Evolutionary conservation across 2,888 invertebrate genomes (phyloP).

Genomic region (Scaptomyza flava): DNA sequence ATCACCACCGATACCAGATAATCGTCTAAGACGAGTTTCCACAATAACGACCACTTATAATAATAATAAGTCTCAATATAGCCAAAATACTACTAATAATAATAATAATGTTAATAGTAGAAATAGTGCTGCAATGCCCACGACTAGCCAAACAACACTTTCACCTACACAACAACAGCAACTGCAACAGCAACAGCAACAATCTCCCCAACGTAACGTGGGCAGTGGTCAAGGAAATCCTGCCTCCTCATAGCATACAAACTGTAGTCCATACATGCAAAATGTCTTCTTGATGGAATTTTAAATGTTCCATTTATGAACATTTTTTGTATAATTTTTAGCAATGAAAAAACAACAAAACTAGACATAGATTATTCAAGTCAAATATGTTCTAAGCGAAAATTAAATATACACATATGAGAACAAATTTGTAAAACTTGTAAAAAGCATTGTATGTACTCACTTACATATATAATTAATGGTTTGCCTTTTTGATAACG

Average conservation of each 20-base stretch:
- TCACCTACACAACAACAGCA: conserved; percentile 55
- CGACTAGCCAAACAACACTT: conserved; percentile 55
- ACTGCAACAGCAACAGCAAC: conserved; percentile 41
- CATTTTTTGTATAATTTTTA: conserved; percentile 64
- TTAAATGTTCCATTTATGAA: conserved; percentile 54
- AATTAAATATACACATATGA: conserved; percentile 21
- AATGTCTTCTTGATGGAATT: conserved; percentile 77
- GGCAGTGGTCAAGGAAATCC: conserved; percentile 41
- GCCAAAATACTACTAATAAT: conserved; percentile 70
- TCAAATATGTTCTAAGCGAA: conserved; percentile 29
- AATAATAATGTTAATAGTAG: conserved; percentile 49
- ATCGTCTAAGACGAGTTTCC: conserved; percentile 76
- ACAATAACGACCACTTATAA: conserved; percentile 67
- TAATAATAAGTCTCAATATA: conserved; percentile 70
- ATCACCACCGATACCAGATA: conserved; percentile 77
- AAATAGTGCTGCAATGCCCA: conserved; percentile 46
- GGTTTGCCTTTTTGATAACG: conserved; percentile 75
- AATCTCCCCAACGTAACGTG: conserved; percentile 58
- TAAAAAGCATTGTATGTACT: conserved; percentile 61
- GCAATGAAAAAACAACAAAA: conserved; percentile 47
- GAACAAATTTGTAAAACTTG: conserved; percentile 61
- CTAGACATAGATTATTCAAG: conserved; percentile 21
- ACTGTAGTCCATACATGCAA: conserved; percentile 49
- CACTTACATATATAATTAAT: conserved; percentile 49
- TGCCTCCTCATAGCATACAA: conserved; percentile 68